Base-by-base conservation (phyloP, 2,113 vertebrate species). In the Sorex fumeus region DNA sequence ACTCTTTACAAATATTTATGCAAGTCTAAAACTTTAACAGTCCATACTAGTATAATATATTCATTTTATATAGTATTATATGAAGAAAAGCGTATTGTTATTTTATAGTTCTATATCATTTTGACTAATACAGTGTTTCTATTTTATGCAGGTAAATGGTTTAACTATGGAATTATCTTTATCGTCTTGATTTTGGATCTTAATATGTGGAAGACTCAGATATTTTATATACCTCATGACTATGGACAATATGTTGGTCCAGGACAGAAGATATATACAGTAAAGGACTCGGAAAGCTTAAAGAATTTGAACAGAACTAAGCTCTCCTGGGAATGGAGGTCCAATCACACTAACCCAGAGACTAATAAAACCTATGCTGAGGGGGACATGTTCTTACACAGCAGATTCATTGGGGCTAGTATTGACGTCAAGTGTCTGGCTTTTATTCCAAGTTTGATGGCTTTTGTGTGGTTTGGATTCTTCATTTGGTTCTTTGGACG, bases 141-240 rank as follows among this genome's bases (percentile, higher is more conserved):
- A 94, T 97, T 94, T 89, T 78, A 95, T 97, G 95, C 98, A 99
- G 99, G 99, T 67, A 99, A 99, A 97, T 99, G 99, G 99, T 99
- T 99, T 97, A 99, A 99, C 98, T 99, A 99, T 60, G 99, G 99
- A 34, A 99, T 99, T 97, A 99, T 99, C 97, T 99, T 99, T 96
- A 98, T 99, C 2, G 99, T 99, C 94, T 97, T 99, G 95, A 99
- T 99, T 95, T 97, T 99, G 98, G 99, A 99, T 97, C 98, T 99
- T 21, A 99, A 99, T 97, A 99, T 99, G 99, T 99, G 99, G 99
- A 99, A 99, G 98, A 99, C 99, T 96, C 99, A 99, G 98, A 99
- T 99, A 97, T 99, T 99, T 98, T 99, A 99, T 97, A 98, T 98
- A 93, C 99, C 99, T 95, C 99, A 99, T 28, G 99, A 99, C 95